phyloP scores from a whole-genome alignment of 2,888 invertebrate species.

The Lycophotia porphyrea region DNA sequence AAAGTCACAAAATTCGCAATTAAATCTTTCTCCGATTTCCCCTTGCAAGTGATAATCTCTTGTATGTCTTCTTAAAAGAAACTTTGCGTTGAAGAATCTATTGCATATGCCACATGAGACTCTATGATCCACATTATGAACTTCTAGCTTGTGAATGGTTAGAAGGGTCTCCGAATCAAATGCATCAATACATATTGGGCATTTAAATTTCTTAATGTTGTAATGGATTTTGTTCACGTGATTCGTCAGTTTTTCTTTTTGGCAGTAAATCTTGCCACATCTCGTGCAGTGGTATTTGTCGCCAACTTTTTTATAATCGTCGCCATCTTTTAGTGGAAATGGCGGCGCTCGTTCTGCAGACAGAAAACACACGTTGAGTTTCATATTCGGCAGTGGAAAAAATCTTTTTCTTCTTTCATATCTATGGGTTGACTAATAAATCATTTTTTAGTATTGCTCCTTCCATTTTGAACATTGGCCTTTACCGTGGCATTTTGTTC shows the following conservation, averaged over 20 bases:
- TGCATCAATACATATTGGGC: constrained; percentile 69
- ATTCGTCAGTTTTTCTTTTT: constrained; percentile 66
- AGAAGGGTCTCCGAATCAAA: constrained; percentile 62
- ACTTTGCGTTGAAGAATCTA: constrained; percentile 29
- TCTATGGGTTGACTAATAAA: background rate
- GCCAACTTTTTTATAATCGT: constrained; percentile 74
- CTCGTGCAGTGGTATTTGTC: constrained; percentile 69
- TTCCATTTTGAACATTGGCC: background rate
- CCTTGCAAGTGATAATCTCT: too few relatives aligned
- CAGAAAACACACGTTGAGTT: constrained; percentile 62
- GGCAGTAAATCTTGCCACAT: constrained; percentile 76
- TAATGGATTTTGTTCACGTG: constrained; percentile 80
- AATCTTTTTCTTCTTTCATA: background rate
- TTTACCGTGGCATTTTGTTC: background rate
- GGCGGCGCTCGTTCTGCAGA: constrained; percentile 72
- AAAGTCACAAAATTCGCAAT: constrained; percentile 68
- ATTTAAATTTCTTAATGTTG: constrained; percentile 71
- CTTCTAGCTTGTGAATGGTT: constrained; percentile 77
- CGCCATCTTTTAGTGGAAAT: constrained; percentile 71
- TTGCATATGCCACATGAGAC: constrained; percentile 82
- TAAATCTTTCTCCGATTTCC: too few relatives aligned
- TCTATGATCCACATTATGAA: constrained; percentile 80
- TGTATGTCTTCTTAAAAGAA: too few relatives aligned
- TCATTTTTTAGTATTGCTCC: background rate
- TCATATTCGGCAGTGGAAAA: background rate